Evolutionary conservation across 2,888 invertebrate species (phyloP).

Genomic region (Cheilosia scutellata): DNA sequence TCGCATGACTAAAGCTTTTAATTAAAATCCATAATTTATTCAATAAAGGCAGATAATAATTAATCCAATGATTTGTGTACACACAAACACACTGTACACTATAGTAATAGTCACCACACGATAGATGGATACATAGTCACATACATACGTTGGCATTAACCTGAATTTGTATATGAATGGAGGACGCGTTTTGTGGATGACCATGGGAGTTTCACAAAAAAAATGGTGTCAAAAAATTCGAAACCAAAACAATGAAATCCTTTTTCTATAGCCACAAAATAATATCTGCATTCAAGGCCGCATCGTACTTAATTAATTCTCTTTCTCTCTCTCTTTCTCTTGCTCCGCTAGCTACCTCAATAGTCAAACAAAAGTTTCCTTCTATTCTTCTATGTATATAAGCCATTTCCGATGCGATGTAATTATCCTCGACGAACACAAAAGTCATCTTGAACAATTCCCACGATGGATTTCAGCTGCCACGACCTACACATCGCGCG

Average conservation of each 20-base stretch:
- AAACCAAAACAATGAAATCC: constrained; percentile 23
- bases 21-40: constrained; percentile 71
- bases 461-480: constrained; percentile 49
- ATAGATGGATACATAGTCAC: background rate
- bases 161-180: background rate
- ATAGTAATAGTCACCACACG: background rate
- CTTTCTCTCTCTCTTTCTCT: background rate
- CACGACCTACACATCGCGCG: constrained; percentile 61
- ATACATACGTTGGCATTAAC: no score
- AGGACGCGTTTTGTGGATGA: background rate
- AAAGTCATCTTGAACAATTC: constrained; percentile 68
- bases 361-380: constrained; percentile 42
- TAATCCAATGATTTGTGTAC: constrained; percentile 61
- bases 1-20: constrained; percentile 58
- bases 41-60: constrained; percentile 54
- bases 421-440: constrained; percentile 58
- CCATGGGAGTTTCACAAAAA: background rate
- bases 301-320: constrained; percentile 62
- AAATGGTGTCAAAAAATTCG: constrained; percentile 10
- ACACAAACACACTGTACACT: background rate
- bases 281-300: constrained; percentile 33
- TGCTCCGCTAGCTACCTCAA: background rate
- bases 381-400: constrained; percentile 23
- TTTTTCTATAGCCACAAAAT: background rate
- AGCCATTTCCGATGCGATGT: constrained; percentile 46